Evolutionary conservation across 2,113 vertebrate species (phyloP), one percentile per base, ranked within the genome.

Genomic region (Orycteropus afer): DNA sequence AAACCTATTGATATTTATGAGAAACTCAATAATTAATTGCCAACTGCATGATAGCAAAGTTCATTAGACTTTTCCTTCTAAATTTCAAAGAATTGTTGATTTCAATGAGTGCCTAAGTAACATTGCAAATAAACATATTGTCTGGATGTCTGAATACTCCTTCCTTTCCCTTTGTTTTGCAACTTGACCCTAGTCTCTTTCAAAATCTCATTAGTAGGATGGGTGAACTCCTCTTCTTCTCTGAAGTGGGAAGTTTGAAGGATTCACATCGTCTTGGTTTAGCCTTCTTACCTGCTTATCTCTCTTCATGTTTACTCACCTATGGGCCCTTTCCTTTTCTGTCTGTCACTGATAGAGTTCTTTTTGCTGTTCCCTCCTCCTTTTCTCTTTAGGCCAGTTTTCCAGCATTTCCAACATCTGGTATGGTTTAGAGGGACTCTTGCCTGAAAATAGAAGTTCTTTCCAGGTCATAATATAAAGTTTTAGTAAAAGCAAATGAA

Each of bases 371-470:
- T 29, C 32, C 45, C 5, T 25, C 61, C 7, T 40, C 10, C 34
- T 59, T 69, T 65, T 45, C 84, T 78, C 34, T 69, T 34, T 42
- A 20, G 77, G 63, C 79, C 69, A 73, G 67, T 86, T 81, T 91
- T 51, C 34, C 37, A 47, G 40, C 7, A 1, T 84, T 95, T 83
- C 77, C 80, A 77, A 94, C 97, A 96, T 95, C 95, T 95, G 97
- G 87, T 93, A 86, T 84, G 89, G 40, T 94, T 95, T 94, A 97
- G 42, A 86, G 90, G 53, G 32, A 69, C 2, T 47, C 74, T 95
- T 67, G 73, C 42, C 85, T 90, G 61, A 53, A 86, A 96, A 94
- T 67, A 89, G 80, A 69, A 69, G 76, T 91, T 84, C 88, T 96
- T 96, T 94, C 91, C 91, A 83, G 91, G 80, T 86, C 86, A 27